These are phyloP conservation scores for Motacilla tschutschensis DNA, from an alignment of 2,113 vertebrate species.

Conservation along the genomic window DNA sequence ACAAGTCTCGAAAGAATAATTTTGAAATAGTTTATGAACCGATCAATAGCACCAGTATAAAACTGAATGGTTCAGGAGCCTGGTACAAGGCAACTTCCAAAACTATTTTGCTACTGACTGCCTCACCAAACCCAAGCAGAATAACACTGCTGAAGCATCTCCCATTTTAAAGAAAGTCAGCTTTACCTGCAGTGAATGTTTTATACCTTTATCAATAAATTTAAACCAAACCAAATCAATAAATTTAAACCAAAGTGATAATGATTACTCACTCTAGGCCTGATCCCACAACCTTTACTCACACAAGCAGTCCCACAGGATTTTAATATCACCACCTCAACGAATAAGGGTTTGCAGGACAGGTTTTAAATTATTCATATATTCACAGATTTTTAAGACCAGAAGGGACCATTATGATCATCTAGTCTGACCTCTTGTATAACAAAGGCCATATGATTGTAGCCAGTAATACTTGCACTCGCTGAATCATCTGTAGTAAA, in stretches of 20 bases:
- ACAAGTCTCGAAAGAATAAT: not conserved
- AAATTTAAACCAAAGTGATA: conserved; percentile 44
- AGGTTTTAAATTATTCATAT: conserved; percentile 56
- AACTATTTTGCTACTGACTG: not conserved
- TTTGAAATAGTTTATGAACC: not conserved
- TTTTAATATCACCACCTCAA: conserved; percentile 25
- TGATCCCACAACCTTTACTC: conserved; percentile 49
- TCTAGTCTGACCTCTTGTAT: conserved; percentile 35
- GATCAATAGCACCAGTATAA: not conserved
- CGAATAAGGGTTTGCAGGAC: conserved; percentile 13
- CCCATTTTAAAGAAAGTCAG: not conserved
- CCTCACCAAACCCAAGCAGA: not conserved
- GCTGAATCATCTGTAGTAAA: not conserved
- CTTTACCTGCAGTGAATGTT: conserved; percentile 9
- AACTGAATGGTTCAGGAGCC: not conserved
- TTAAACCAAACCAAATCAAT: conserved; percentile 55
- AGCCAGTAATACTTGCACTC: conserved; percentile 6
- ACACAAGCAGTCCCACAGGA: conserved; percentile 20
- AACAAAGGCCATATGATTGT: not conserved
- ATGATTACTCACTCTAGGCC: conserved; percentile 40
- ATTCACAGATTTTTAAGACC: conserved; percentile 53
- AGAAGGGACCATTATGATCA: conserved; percentile 58
- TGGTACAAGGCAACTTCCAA: not conserved
- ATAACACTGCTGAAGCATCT: not conserved
- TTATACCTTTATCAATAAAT: conserved; percentile 47